A percentile compares a stretch with the other conserved stretches of the same genome.
Conservation (phyloP, 2,113 vertebrate species). For the Syngnathus typhle region DNA sequence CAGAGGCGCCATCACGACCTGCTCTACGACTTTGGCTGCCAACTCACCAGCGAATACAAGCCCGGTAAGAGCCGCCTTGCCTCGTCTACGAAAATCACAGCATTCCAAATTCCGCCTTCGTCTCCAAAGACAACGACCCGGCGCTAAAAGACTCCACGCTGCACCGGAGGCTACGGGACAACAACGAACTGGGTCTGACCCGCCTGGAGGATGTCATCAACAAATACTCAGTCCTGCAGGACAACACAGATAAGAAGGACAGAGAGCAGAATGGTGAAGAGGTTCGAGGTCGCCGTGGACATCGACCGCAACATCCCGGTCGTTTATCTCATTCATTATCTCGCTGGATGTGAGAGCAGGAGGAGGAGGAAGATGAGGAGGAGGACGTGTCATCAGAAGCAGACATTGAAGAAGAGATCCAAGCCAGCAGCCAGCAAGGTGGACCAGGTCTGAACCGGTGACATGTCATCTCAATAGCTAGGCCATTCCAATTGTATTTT, state of each 20-base stretch:
- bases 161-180: constrained; percentile 70
- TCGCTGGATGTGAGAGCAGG: constrained; percentile 13
- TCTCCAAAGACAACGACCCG: constrained; percentile 69
- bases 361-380: constrained; percentile 54
- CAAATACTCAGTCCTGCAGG: constrained; percentile 76
- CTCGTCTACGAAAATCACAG: not conserved
- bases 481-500: no score
- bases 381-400: constrained; percentile 75
- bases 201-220: constrained; percentile 78
- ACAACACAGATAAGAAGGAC: constrained; percentile 74
- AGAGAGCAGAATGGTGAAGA: constrained; percentile 54
- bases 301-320: not conserved
- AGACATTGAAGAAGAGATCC: constrained; percentile 78
- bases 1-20: constrained; percentile 82
- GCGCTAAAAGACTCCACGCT: constrained; percentile 68
- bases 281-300: constrained; percentile 30
- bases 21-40: constrained; percentile 87
- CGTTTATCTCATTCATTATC: not conserved
- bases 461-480: not conserved
- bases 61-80: constrained; percentile 59
- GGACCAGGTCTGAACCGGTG: constrained; percentile 53
- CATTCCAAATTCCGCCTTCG: not conserved
- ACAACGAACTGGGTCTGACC: constrained; percentile 69
- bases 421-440: constrained; percentile 62
- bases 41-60: constrained; percentile 80